These are phyloP conservation scores for Poeciliopsis occidentalis DNA, from an alignment of 2,113 vertebrate genomes.

Conservation along the genomic window DNA sequence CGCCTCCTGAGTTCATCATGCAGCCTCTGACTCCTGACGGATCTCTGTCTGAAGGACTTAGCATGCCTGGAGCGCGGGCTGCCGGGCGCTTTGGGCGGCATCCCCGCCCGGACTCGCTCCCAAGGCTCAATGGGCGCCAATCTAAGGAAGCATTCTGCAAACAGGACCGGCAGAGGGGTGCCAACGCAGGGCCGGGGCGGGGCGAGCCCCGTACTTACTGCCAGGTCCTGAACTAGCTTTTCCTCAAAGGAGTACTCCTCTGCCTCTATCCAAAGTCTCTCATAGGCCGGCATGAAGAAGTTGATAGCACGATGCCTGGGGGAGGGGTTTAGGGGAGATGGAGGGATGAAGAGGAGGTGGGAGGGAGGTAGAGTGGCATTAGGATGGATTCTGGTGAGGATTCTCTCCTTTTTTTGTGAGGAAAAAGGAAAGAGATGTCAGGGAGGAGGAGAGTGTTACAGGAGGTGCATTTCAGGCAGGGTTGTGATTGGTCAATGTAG, in stretches of 20 bases:
- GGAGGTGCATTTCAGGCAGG: conserved; percentile 79
- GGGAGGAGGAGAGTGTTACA: conserved; percentile 56
- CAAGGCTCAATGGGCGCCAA: conserved; percentile 73
- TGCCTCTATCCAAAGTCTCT: conserved; percentile 99
- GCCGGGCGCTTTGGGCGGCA: conserved; percentile 62
- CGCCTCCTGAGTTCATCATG: conserved; percentile 79
- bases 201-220: conserved; percentile 93
- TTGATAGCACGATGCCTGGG: conserved; percentile 99
- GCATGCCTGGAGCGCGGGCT: conserved; percentile 69
- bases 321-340: conserved; percentile 77
- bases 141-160: conserved; percentile 80
- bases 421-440: conserved; percentile 67
- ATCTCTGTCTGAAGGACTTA: conserved; percentile 72
- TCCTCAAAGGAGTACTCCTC: conserved; percentile 99
- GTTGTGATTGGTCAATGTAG: conserved; percentile 90
- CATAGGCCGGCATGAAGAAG: conserved; percentile 99
- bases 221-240: conserved; percentile 99
- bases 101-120: conserved; percentile 69
- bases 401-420: conserved; percentile 48
- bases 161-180: conserved; percentile 69
- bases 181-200: conserved; percentile 80
- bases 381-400: conserved; percentile 69
- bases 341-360: conserved; percentile 63
- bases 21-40: conserved; percentile 78
- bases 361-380: conserved; percentile 76